Evolutionary conservation across 2,113 vertebrate species (phyloP).

Genomic region (Paramisgurnus dabryanus): DNA sequence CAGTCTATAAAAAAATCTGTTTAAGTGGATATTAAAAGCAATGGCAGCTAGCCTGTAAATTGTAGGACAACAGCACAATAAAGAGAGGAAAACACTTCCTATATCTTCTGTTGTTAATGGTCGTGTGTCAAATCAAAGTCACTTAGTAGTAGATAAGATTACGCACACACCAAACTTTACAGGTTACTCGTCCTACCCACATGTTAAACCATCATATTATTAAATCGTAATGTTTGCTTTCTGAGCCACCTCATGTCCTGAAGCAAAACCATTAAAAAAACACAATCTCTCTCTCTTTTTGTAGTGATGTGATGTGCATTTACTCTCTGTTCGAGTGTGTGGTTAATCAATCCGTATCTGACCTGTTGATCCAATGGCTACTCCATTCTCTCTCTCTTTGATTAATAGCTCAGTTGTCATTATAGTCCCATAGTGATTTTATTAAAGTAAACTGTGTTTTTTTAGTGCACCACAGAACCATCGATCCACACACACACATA

Average conservation of each 20-base stretch:
- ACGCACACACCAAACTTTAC: too few species aligned
- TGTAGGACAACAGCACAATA: not conserved
- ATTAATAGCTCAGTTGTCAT: slow-evolving; percentile 12
- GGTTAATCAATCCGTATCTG: not conserved
- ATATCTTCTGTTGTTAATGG: too few species aligned
- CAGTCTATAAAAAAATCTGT: too few species aligned
- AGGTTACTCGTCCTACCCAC: too few species aligned
- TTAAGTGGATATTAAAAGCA: too few species aligned
- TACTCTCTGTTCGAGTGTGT: not conserved
- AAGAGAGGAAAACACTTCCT: not conserved
- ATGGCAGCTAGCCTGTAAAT: too few species aligned
- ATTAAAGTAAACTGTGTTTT: slow-evolving; percentile 20
- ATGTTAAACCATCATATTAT: too few species aligned
- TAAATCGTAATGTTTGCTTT: not conserved
- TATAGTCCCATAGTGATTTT: slow-evolving; percentile 9
- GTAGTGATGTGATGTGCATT: not conserved
- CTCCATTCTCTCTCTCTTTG: slow-evolving; percentile 5
- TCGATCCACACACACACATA: slow-evolving; percentile 22
- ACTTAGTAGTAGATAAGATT: too few species aligned
- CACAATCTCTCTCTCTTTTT: not conserved
- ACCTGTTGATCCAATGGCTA: not conserved
- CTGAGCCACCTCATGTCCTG: not conserved
- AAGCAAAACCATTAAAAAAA: not conserved
- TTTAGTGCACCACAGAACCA: not conserved
- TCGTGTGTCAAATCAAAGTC: too few species aligned